Evolutionary conservation across 92 coral and sea anemone species (phyloP).

Genomic region (Umimayanthus kanabou): DNA sequence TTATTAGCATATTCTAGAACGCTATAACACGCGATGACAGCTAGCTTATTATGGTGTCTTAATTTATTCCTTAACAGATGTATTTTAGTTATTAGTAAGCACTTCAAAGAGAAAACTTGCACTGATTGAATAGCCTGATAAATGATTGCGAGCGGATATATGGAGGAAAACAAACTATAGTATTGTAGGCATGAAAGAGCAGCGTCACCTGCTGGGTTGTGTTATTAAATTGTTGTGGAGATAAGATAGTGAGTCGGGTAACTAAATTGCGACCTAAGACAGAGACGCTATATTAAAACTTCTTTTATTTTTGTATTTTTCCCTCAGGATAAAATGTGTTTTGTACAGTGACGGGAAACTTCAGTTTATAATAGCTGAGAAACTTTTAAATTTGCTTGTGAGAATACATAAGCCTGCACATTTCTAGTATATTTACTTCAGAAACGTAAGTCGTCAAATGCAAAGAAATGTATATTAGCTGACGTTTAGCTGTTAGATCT

Average conservation of each 20-base stretch:
- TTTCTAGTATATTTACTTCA: neutral
- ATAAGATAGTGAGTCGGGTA: slow-evolving; percentile 11
- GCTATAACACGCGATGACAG: slow-evolving; percentile 27
- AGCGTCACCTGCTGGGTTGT: neutral
- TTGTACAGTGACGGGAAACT: neutral
- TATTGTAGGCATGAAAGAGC: neutral
- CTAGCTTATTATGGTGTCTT: neutral
- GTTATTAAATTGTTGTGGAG: slow-evolving; percentile 20
- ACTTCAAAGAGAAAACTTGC: neutral
- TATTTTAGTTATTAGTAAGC: neutral
- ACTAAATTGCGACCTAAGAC: slow-evolving; percentile 7
- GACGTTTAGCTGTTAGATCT: neutral
- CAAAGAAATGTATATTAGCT: neutral
- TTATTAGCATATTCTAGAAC: slow-evolving; percentile 32
- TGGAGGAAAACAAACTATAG: neutral
- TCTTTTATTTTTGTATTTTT: neutral
- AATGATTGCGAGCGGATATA: neutral
- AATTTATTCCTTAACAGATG: neutral
- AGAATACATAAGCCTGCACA: neutral
- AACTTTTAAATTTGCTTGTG: neutral
- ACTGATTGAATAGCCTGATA: neutral
- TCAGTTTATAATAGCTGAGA: neutral
- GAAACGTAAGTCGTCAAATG: neutral
- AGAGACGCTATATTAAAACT: neutral
- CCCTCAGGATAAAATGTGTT: neutral